Evolutionary conservation across 2,888 invertebrate species (phyloP).

Genomic region (Orchesellides sinensis): DNA sequence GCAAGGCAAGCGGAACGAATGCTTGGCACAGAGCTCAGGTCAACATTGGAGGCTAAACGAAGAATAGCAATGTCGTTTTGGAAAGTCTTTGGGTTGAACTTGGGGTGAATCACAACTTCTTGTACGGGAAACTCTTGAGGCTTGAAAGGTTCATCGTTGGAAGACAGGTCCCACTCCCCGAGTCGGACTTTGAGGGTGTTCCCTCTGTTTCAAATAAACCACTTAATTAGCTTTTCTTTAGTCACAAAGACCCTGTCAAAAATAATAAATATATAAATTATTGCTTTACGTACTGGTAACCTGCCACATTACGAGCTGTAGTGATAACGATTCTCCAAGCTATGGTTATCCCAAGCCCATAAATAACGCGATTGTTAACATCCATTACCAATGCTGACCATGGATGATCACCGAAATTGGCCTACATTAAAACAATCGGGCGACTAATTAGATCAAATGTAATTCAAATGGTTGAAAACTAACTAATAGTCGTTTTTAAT

Average conservation of each 20-base stretch:
- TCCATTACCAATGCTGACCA: slow-evolving; percentile 74
- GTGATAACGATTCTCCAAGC: slow-evolving; percentile 71
- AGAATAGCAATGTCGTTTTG: slow-evolving; percentile 74
- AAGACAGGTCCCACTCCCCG: slow-evolving; percentile 73
- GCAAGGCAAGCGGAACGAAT: slow-evolving; percentile 72
- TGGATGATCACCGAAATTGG: slow-evolving; percentile 74
- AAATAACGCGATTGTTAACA: slow-evolving; percentile 71
- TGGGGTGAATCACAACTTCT: slow-evolving; percentile 70
- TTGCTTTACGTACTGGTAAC: slow-evolving; percentile 58
- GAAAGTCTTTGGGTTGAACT: slow-evolving; percentile 71
- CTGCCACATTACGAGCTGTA: slow-evolving; percentile 71
- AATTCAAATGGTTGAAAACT: too few relatives aligned
- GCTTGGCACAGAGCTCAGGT: slow-evolving; percentile 69
- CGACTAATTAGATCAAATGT: too few relatives aligned
- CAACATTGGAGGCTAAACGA: slow-evolving; percentile 61
- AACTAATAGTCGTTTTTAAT: too few relatives aligned
- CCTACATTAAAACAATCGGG: too few relatives aligned
- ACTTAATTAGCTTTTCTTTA: not conserved
- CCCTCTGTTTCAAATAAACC: slow-evolving; percentile 47
- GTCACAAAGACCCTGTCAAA: not conserved
- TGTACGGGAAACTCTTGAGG: slow-evolving; percentile 67
- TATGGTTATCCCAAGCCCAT: slow-evolving; percentile 73
- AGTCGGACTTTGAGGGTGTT: slow-evolving; percentile 70
- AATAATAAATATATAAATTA: not conserved
- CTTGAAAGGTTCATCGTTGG: slow-evolving; percentile 72